A percentile compares a stretch with the other conserved stretches of the same genome.
phyloP scores from a whole-genome alignment of 1,140 invertebrate genomes.

The Lepidotrigona ventralis region DNA sequence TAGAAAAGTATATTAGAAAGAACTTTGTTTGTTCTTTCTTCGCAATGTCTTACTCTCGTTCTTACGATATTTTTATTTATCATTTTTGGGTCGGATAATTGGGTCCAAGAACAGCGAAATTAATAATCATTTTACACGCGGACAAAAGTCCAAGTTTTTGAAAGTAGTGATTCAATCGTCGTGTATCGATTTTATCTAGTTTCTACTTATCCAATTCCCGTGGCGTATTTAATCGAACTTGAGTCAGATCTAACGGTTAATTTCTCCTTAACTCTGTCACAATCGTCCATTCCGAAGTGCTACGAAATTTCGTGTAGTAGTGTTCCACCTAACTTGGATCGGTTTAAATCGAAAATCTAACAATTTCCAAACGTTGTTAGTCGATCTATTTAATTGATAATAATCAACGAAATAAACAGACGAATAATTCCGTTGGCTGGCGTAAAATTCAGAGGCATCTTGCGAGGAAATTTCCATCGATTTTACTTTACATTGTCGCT shows the following conservation, averaged over 20 bases:
- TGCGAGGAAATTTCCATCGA: constrained; percentile 33
- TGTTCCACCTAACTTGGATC: not conserved
- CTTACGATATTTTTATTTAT: not conserved
- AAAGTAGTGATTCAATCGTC: not conserved
- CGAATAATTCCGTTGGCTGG: not conserved
- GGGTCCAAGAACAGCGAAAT: not conserved
- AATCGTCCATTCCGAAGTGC: not conserved
- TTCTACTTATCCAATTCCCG: too few relatives aligned
- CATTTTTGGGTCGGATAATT: not conserved
- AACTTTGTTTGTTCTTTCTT: not conserved
- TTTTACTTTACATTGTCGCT: constrained; percentile 22
- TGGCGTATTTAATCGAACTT: not conserved
- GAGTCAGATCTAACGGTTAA: not conserved
- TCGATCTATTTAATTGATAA: not conserved
- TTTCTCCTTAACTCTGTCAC: not conserved
- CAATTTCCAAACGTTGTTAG: not conserved
- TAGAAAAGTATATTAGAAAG: not conserved
- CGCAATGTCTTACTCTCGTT: not conserved
- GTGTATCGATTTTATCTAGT: not conserved
- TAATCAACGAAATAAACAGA: not conserved
- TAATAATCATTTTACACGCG: not conserved
- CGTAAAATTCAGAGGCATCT: not conserved
- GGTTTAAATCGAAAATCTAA: not conserved
- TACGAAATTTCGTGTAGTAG: not conserved
- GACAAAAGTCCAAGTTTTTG: not conserved